Conservation (phyloP, 2,797 vertebrate genomes). For the Hephaestus fuliginosus region DNA sequence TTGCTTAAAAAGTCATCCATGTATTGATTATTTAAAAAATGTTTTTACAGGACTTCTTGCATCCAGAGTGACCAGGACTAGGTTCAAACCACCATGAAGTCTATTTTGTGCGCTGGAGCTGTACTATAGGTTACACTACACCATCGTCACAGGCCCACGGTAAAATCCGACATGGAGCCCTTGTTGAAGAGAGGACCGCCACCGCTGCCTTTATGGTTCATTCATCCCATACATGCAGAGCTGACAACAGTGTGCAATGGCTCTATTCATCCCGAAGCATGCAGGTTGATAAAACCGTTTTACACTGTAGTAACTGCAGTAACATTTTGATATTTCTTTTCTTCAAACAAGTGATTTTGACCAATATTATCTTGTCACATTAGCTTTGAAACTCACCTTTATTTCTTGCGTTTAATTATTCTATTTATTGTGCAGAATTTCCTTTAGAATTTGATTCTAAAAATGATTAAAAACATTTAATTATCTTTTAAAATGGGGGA, state of each 20-base stretch:
- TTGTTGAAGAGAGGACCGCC: slow-evolving; percentile 42
- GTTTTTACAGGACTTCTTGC: not conserved
- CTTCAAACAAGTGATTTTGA: not conserved
- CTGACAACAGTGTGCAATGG: not conserved
- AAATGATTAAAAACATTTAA: not conserved
- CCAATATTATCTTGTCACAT: not conserved
- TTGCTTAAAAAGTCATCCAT: not conserved
- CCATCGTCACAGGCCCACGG: slow-evolving; percentile 50
- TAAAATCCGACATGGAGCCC: slow-evolving; percentile 86
- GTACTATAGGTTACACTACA: slow-evolving; percentile 42
- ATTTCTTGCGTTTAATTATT: no score
- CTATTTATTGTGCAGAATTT: not conserved
- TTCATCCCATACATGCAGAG: slow-evolving; percentile 38
- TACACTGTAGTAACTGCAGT: not conserved
- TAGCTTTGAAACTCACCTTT: not conserved
- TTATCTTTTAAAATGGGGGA: not conserved
- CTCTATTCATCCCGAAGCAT: not conserved
- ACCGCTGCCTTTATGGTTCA: slow-evolving; percentile 33
- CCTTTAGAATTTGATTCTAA: not conserved
- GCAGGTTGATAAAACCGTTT: not conserved
- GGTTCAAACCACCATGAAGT: slow-evolving; percentile 46
- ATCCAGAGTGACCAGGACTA: not conserved
- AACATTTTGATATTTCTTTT: no score
- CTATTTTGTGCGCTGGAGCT: slow-evolving; percentile 64
- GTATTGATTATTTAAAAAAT: not conserved